Evolutionary conservation across 2,888 invertebrate species (phyloP), one percentile per base, ranked within the genome.

Genomic region (Halocaridina rubra): DNA sequence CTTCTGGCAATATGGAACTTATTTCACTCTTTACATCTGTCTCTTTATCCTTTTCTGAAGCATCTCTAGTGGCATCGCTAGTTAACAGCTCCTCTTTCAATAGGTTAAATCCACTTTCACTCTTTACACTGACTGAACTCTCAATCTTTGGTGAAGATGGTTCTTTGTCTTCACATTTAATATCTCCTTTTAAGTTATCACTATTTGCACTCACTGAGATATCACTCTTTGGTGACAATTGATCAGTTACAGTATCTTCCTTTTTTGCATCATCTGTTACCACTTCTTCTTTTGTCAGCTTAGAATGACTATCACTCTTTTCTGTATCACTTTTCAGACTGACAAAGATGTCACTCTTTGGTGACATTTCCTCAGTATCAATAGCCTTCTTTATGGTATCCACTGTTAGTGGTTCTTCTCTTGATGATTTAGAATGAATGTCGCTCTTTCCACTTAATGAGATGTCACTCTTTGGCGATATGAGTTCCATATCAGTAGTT

Each of bases 1-100:
- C 64, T 30, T 39, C 32, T 4, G 13, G 4, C 5, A 27, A 24
- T 13, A 61, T 59, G 5, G 22, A 8, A 57, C 32, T 72, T 57
- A 80, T 19, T 22, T 80, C 80, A 74, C 80, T 72, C 72, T 80
- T 80, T 61, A n/a, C n/a, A n/a, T n/a, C n/a, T n/a, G n/a, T 69
- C 4, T 69, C 3, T 67, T 67, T 46, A 1, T 46, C 69, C 30
- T 79, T 57, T 46, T 79, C 77, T 8, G n/a, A 24, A 5, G 22
- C 16, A 27, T 71, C 61, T 29, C 69, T 69, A 19, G 57, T 53
- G 19, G n/a, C n/a, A 32, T 61, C 78, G 19, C 16, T 3, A 39
- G 24, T 39, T 46, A 5, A 10, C 0, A 79, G 27, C n/a, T 30
- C 10, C 16, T 53, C 76, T 7, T 76, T 72, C 13, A 10, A 19